Base-by-base conservation (phyloP, 2,797 vertebrate species). In the Enteromius anoplus region DNA sequence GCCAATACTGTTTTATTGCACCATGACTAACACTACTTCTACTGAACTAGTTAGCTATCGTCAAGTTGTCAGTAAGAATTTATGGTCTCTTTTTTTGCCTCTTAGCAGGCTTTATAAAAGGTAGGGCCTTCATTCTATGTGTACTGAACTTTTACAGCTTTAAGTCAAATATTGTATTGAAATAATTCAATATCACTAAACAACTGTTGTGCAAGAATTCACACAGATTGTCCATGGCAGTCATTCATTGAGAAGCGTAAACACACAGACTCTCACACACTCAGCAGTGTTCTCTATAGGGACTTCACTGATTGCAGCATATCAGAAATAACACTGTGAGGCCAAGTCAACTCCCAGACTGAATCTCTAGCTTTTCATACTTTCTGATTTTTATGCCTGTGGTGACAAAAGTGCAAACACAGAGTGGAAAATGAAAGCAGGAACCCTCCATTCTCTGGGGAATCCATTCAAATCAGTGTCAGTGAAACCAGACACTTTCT, bases 51-150 rank as follows among this genome's bases (percentile, higher is more conserved):
- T 40, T 45, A 45, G 37, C 58, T 45, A 26, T 60, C 14, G 17
- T 97, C 95, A 97, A 96, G 95, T 95, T 92, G 90, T 90, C 89
- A 90, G 88, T 86, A 81, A 91, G 92, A 95, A 96, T 97, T 97
- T 96, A 96, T 93, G 93, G 91, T 94, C 89, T 87, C 91, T 91
- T 93, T 93, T 94, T 94, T 94, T 65, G 34, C 81, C 91, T 60
- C 75, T 69, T 5, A 70, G 73, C 66, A 93, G 90, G 88, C 92
- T 93, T 92, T 94, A 93, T 94, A 26, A 72, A 76, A 34, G 55
- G 14, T 40, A 77, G 65, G 55, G 51, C 42, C 60, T 64, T 32
- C 40, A n/a, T 68, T 68, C 21, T 49, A 4, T 37, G 5, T 23
- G 26, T 78, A 34, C 42, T 66, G 26, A 19, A 65, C n/a, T n/a